Conservation (phyloP, 2,888 invertebrate species). For the Leptinotarsa tumamoca region DNA sequence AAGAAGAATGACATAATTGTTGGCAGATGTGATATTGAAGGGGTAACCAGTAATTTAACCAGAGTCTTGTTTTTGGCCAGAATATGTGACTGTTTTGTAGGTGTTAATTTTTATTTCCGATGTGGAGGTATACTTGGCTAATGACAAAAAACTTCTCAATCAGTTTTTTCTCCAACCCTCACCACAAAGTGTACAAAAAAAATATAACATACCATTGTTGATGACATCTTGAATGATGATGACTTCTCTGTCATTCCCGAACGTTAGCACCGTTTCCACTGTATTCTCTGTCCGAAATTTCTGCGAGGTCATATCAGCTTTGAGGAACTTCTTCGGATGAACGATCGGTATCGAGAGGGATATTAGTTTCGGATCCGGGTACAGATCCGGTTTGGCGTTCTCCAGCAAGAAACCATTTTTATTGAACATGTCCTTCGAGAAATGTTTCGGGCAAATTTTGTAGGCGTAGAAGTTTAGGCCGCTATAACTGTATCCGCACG, state of each 20-base stretch:
- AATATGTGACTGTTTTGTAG: no score
- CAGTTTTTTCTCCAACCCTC: no score
- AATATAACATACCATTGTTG: not conserved
- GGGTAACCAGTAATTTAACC: no score
- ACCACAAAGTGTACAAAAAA: no score
- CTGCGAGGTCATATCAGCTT: not conserved
- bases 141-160: no score
- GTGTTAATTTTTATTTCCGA: no score
- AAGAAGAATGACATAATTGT: no score
- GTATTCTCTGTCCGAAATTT: not conserved
- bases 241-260: not conserved
- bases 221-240: not conserved
- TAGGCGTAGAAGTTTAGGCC: not conserved
- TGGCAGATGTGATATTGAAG: no score
- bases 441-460: conserved; percentile 30
- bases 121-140: no score
- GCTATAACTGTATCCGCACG: conserved; percentile 25
- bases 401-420: conserved; percentile 1
- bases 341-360: not conserved
- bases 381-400: conserved; percentile 10
- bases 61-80: no score
- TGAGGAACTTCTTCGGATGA: not conserved
- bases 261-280: conserved; percentile 1
- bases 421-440: conserved; percentile 21
- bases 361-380: conserved; percentile 11